Percentiles rank a stretch among this genome's conserved stretches.
These are phyloP conservation scores for Eremophila alpestris DNA, from an alignment of 2,797 vertebrate species.

Conservation along the genomic window DNA sequence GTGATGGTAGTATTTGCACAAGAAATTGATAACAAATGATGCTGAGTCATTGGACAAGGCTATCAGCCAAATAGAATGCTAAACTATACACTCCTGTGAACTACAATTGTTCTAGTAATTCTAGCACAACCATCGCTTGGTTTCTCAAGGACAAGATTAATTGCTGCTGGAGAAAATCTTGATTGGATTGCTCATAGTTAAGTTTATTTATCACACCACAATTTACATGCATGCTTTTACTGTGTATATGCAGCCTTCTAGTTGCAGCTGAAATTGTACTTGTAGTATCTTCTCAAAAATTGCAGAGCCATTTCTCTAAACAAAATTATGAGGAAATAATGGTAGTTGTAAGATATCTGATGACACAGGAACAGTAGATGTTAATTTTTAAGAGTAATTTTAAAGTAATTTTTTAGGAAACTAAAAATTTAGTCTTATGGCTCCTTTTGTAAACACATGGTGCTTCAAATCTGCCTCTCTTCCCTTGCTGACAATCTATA, in stretches of 20 bases:
- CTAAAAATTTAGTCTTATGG: background rate
- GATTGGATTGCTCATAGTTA: background rate
- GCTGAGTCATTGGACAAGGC: rapidly evolving
- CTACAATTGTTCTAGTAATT: background rate
- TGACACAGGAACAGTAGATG: background rate
- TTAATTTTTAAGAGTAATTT: background rate
- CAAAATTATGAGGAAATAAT: background rate
- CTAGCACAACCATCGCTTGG: background rate
- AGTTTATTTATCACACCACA: background rate
- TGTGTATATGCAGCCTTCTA: background rate
- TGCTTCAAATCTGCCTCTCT: background rate
- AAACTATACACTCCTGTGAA: background rate
- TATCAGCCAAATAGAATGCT: background rate
- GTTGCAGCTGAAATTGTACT: background rate
- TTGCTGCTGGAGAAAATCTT: background rate
- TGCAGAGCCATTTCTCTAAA: background rate
- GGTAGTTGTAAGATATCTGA: background rate
- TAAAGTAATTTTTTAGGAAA: too few species aligned
- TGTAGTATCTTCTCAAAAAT: background rate
- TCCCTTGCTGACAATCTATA: background rate
- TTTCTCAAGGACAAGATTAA: background rate
- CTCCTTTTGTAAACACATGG: background rate
- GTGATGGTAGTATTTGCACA: background rate
- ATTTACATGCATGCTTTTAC: background rate
- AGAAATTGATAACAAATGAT: background rate